Base-by-base conservation (phyloP, 2,888 invertebrate genomes). In the Adela reaumurella region DNA sequence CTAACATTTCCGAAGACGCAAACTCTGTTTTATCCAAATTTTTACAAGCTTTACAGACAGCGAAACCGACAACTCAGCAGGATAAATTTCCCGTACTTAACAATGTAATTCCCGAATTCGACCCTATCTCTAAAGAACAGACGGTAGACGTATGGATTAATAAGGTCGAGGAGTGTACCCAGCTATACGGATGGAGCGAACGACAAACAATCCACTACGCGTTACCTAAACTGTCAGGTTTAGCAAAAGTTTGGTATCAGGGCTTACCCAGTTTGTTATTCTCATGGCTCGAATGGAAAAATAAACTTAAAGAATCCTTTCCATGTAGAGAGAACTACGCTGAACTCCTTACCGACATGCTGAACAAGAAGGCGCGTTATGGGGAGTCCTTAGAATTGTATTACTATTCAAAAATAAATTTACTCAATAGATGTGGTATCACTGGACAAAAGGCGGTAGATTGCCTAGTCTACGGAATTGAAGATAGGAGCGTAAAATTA, bases 251-350 rank as follows among this genome's bases (percentile, higher is more conserved):
- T 1, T 56, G 54, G 56, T 56, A 56, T 45, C 55, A 57, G 35
- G 51, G 52, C 8, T 49, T 55, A 19, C 54, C 50, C 4, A 54
- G 56, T 5, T 42, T 57, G 6, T 19, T 57, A 18, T 55, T 49
- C 47, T 52, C 52, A 6, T 58, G 58, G 57, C 17, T 42, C 11
- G 54, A 59, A 41, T 59, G 57, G 57, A 50, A 43, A 18, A 24
- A 42, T 24, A 56, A 56, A 49, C 41, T 57, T 47, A 54, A 54
- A 20, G 17, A 42, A 35, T 53, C 55, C 16, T 58, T 59, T 52
- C 55, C 53, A 2, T 54, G 54, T 1, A 56, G 53, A 45, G 55
- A 52, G 47, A 57, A 54, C 49, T 57, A 52, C 47, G 55, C 51
- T 17, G 54, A 53, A 46, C 20, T 55, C 14, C 48, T 56, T 24